Evolutionary conservation across 2,797 vertebrate species (phyloP).

Genomic region (Lagocephalus sceleratus): DNA sequence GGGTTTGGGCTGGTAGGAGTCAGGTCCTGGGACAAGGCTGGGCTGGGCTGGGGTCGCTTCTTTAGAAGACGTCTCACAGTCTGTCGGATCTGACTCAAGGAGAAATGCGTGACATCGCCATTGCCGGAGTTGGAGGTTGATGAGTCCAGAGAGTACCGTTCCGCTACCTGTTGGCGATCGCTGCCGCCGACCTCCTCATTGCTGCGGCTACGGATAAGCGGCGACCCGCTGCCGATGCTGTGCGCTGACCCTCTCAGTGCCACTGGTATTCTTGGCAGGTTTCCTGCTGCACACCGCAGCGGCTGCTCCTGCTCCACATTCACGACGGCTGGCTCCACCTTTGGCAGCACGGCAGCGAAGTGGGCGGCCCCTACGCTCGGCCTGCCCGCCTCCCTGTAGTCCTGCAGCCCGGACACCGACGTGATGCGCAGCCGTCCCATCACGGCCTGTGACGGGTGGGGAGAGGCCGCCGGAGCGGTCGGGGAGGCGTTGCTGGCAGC

Average conservation of each 20-base stretch:
- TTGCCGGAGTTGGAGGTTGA: slow-evolving; percentile 39
- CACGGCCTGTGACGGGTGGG: slow-evolving; percentile 53
- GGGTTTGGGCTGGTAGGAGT: slow-evolving; percentile 48
- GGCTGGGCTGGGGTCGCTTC: slow-evolving; percentile 68
- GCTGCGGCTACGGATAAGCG: slow-evolving; percentile 76
- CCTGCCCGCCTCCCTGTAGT: slow-evolving; percentile 88
- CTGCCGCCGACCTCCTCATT: slow-evolving; percentile 74
- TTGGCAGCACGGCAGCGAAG: slow-evolving; percentile 54
- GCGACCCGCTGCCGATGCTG: slow-evolving; percentile 29
- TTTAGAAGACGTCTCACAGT: slow-evolving; percentile 83
- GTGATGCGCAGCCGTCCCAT: slow-evolving; percentile 72
- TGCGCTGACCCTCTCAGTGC: slow-evolving; percentile 40
- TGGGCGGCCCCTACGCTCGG: slow-evolving; percentile 59
- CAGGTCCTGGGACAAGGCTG: slow-evolving; percentile 61
- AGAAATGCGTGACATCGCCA: slow-evolving; percentile 76
- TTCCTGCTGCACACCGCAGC: slow-evolving; percentile 54
- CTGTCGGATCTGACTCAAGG: slow-evolving; percentile 80
- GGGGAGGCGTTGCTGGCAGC: slow-evolving; percentile 27
- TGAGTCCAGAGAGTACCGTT: slow-evolving; percentile 65
- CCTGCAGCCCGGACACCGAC: slow-evolving; percentile 77
- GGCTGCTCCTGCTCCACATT: slow-evolving; percentile 70
- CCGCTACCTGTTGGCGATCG: slow-evolving; percentile 46
- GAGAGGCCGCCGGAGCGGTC: slow-evolving; percentile 25
- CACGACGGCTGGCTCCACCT: slow-evolving; percentile 59
- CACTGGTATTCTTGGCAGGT: slow-evolving; percentile 32